A percentile compares a stretch with the other conserved stretches of the same genome.
These are phyloP conservation scores for Drosophila fulvimacula DNA, from an alignment of 2,888 invertebrate genomes.

Conservation along the genomic window DNA sequence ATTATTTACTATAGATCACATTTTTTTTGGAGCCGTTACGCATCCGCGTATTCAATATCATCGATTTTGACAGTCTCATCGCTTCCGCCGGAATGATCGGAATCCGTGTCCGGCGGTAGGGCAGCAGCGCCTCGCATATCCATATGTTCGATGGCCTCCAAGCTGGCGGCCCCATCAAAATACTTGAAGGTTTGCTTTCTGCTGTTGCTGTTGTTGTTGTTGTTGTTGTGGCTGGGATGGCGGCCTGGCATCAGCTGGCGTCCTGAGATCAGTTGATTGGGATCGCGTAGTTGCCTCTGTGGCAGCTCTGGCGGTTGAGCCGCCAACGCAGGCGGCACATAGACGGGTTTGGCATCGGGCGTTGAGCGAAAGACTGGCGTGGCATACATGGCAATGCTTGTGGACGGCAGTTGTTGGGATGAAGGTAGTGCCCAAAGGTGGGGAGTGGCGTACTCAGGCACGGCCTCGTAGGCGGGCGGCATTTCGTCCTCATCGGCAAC, in stretches of 20 bases:
- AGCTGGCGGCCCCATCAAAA: slow-evolving; percentile 63
- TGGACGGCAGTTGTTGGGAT: slow-evolving; percentile 32
- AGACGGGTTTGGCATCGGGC: slow-evolving; percentile 47
- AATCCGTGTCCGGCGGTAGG: slow-evolving; percentile 74
- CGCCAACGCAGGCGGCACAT: not conserved
- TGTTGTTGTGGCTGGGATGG: slow-evolving; percentile 18
- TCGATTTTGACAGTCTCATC: slow-evolving; percentile 84
- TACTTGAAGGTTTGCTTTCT: slow-evolving; percentile 45
- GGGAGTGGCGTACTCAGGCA: slow-evolving; percentile 50
- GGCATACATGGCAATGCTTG: slow-evolving; percentile 49
- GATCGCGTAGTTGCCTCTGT: slow-evolving; percentile 75
- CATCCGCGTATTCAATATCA: slow-evolving; percentile 80
- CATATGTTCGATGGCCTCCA: slow-evolving; percentile 71
- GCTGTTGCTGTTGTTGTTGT: slow-evolving; percentile 7
- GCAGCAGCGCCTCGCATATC: slow-evolving; percentile 68
- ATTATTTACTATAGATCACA: too few species aligned
- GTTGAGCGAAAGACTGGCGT: slow-evolving; percentile 55
- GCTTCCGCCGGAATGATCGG: slow-evolving; percentile 85
- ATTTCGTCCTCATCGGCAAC: slow-evolving; percentile 45
- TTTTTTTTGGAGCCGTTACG: too few species aligned
- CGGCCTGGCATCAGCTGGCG: slow-evolving; percentile 31
- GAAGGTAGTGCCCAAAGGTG: slow-evolving; percentile 26
- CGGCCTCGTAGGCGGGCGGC: slow-evolving; percentile 65
- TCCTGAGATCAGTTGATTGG: slow-evolving; percentile 56
- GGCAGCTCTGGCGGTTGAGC: slow-evolving; percentile 8